Conservation (phyloP, 2,888 invertebrate genomes). For the Hecatera dysodea region DNA sequence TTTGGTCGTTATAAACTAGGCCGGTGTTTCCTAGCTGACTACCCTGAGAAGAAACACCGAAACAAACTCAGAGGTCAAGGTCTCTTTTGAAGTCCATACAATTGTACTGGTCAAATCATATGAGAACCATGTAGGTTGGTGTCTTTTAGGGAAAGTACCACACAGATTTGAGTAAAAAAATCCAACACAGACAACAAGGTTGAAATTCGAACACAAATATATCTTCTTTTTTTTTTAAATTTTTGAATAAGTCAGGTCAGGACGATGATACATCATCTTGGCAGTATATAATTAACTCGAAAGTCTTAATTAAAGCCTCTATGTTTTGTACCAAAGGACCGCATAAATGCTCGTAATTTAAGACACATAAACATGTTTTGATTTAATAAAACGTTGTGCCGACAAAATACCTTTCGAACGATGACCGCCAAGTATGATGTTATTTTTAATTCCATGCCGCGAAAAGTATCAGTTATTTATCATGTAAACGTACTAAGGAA, state of each 20-base stretch:
- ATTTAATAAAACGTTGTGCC: conserved; percentile 46
- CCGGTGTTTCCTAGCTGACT: too few relatives aligned
- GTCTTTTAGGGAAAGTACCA: too few relatives aligned
- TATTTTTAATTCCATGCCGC: conserved; percentile 31
- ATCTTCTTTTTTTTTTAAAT: too few relatives aligned
- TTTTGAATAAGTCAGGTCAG: background rate
- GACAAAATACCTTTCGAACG: conserved; percentile 49
- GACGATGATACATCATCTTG: conserved; percentile 9
- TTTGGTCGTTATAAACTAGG: too few relatives aligned
- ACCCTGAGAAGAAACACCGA: too few relatives aligned
- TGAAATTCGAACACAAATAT: background rate
- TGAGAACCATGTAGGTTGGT: too few relatives aligned
- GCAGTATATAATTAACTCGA: conserved; percentile 36
- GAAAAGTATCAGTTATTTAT: conserved; percentile 39
- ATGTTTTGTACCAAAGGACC: conserved; percentile 32
- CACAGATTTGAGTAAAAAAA: too few relatives aligned
- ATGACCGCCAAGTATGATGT: conserved; percentile 48
- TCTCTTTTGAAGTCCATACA: too few relatives aligned
- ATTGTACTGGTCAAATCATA: too few relatives aligned
- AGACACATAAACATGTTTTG: conserved; percentile 45
- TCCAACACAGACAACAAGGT: background rate
- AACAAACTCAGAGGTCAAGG: too few relatives aligned
- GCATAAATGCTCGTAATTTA: conserved; percentile 42
- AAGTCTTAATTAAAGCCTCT: conserved; percentile 49
- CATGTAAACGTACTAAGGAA: background rate